A percentile compares a stretch with the other conserved stretches of the same genome.
phyloP scores from a whole-genome alignment of 2,113 vertebrate genomes.

The Asarcornis scutulata region DNA sequence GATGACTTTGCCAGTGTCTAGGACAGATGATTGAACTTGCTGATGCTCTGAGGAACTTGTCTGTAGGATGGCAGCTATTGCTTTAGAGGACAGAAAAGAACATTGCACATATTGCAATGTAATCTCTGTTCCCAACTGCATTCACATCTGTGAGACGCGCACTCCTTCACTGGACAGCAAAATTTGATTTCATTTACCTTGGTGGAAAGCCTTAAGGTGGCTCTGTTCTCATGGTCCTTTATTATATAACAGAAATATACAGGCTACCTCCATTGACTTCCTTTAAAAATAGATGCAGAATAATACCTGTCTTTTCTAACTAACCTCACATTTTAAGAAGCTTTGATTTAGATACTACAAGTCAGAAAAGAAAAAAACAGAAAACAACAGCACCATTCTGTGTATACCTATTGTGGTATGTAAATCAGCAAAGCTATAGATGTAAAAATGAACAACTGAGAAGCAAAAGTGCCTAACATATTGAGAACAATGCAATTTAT shows the following conservation, averaged over 20 bases:
- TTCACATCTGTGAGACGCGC: background rate
- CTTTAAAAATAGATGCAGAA: background rate
- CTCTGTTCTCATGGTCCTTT: background rate
- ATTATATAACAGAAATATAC: background rate
- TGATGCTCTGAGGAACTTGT: background rate
- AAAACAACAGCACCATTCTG: rapidly evolving
- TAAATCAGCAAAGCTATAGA: background rate
- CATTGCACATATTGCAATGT: background rate
- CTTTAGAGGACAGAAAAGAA: background rate
- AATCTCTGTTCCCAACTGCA: background rate
- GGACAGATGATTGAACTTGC: background rate
- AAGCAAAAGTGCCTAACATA: background rate
- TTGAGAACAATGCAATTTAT: background rate
- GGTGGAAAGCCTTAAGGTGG: background rate
- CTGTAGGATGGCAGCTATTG: background rate
- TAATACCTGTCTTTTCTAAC: background rate
- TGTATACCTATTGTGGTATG: rapidly evolving
- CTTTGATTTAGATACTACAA: background rate
- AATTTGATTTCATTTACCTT: background rate
- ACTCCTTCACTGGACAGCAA: background rate
- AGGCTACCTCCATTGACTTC: background rate
- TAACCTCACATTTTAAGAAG: background rate
- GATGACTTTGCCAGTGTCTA: background rate
- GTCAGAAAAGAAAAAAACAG: background rate
- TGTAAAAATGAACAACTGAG: rapidly evolving